phyloP scores from a whole-genome alignment of 1,140 invertebrate species.

The Drosophila gunungcola region DNA sequence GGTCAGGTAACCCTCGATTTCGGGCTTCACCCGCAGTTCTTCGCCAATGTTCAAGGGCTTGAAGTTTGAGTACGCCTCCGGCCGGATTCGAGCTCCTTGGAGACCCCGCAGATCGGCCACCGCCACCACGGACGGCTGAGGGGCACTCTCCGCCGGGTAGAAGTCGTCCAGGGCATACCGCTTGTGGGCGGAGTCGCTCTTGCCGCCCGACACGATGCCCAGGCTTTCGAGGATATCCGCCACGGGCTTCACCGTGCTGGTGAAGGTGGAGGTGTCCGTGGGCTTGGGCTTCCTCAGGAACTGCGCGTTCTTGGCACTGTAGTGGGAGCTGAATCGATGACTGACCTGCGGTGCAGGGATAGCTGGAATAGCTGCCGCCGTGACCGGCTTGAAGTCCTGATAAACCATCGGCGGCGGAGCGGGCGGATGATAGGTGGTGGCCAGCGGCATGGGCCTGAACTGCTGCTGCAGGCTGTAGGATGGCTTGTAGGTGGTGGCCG shows the following conservation, averaged over 20 bases:
- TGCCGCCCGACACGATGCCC: slow-evolving; percentile 64
- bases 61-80: slow-evolving; percentile 79
- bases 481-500: slow-evolving; percentile 81
- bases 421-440: slow-evolving; percentile 81
- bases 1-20: slow-evolving; percentile 77
- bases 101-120: slow-evolving; percentile 68
- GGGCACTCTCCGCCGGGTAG: slow-evolving; percentile 76
- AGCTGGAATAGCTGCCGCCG: not conserved
- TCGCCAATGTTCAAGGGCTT: slow-evolving; percentile 81
- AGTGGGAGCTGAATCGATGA: slow-evolving; percentile 78
- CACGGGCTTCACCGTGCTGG: slow-evolving; percentile 70
- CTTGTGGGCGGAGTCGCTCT: slow-evolving; percentile 55
- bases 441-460: slow-evolving; percentile 49
- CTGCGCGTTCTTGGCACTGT: slow-evolving; percentile 77
- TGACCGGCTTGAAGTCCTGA: slow-evolving; percentile 69
- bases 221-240: slow-evolving; percentile 77
- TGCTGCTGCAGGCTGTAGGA: slow-evolving; percentile 29
- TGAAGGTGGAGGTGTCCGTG: not conserved
- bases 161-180: slow-evolving; percentile 72
- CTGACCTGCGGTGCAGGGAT: not conserved
- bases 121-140: slow-evolving; percentile 64
- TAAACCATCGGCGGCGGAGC: slow-evolving; percentile 65
- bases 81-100: slow-evolving; percentile 64
- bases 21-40: slow-evolving; percentile 77
- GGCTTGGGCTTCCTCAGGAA: slow-evolving; percentile 66